phyloP scores from a whole-genome alignment of 37 sponge, comb jelly and placozoan genomes.

The Diacarnus erythraeanus region DNA sequence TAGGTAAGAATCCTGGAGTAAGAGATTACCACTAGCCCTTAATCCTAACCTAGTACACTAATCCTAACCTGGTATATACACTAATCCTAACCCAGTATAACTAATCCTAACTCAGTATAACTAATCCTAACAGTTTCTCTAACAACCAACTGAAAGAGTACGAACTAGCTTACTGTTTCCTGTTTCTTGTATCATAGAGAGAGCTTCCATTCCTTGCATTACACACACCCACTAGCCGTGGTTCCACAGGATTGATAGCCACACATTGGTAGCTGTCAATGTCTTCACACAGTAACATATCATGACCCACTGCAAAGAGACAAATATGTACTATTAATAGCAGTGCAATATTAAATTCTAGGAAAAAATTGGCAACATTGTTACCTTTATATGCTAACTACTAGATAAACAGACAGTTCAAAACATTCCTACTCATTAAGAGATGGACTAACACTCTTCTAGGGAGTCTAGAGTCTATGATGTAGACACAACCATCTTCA shows the following conservation, averaged over 20 bases:
- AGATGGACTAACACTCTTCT: background rate
- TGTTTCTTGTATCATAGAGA: conserved; percentile 61
- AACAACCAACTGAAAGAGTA: background rate
- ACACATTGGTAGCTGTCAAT: conserved; percentile 36
- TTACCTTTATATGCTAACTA: background rate
- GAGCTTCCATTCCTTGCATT: conserved; percentile 37
- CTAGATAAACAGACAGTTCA: background rate
- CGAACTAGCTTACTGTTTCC: conserved; percentile 37
- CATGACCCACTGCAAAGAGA: conserved; percentile 16
- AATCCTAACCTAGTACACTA: too few relatives aligned
- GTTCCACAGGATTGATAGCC: conserved; percentile 58
- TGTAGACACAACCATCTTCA: conserved; percentile 60
- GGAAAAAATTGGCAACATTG: background rate
- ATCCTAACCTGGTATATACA: too few relatives aligned
- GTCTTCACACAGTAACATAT: conserved; percentile 28
- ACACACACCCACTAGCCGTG: conserved; percentile 48
- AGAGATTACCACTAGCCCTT: background rate
- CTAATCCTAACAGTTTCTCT: background rate
- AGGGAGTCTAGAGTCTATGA: conserved; percentile 44
- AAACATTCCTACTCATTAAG: background rate
- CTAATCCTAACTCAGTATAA: too few relatives aligned
- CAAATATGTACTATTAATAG: too few relatives aligned
- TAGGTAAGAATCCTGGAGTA: conserved; percentile 33
- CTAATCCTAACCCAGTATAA: too few relatives aligned
- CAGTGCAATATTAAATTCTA: too few relatives aligned